Evolutionary conservation across 2,797 vertebrate species (phyloP), one percentile per base, ranked within the genome.

Genomic region (Distichodus sexfasciatus): DNA sequence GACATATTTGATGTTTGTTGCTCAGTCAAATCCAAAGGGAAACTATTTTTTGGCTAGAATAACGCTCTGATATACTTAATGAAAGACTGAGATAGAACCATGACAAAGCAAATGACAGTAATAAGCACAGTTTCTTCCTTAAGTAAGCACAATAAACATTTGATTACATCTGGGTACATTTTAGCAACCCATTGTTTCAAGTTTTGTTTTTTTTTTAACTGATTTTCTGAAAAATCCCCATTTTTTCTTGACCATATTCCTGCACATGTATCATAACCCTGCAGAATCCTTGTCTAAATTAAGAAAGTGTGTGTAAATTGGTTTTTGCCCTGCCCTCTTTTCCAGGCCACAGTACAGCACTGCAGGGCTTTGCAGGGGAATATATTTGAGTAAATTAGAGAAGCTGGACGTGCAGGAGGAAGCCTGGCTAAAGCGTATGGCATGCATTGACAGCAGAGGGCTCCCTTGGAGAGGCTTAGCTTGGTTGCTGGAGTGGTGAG

Each of bases 401-500:
- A 46, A 54, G 17, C 44, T 47, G 44, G 46, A 60, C 23, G 54
- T 48, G 38, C 14, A 19, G 29, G 26, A 57, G 10, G n/a, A 23
- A 24, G 24, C 9, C 17, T 33, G n/a, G 8, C 19, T 41, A 46
- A 59, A 48, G 72, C 29, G 36, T 36, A 21, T 7, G 50, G 66
- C 15, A 72, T 9, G 46, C 69, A 79, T 76, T 33, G 78, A 72
- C 83, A 88, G 85, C 71, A 87, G 83, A 88, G 87, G 83, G 82
- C 84, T 81, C 87, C 79, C 76, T 77, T 26, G 84, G 84, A 88
- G 84, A 78, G 57, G 44, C 74, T 75, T 0, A 10, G 28, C 19
- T 48, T 63, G 44, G 19, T 19, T 28, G 70, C 74, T 73, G 72
- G 83, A 82, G 12, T 47, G 60, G 29, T 72, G 68, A 77, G 76